Evolutionary conservation across 2,797 vertebrate species (phyloP), one percentile per base, ranked within the genome.

Genomic region (Morus bassanus): DNA sequence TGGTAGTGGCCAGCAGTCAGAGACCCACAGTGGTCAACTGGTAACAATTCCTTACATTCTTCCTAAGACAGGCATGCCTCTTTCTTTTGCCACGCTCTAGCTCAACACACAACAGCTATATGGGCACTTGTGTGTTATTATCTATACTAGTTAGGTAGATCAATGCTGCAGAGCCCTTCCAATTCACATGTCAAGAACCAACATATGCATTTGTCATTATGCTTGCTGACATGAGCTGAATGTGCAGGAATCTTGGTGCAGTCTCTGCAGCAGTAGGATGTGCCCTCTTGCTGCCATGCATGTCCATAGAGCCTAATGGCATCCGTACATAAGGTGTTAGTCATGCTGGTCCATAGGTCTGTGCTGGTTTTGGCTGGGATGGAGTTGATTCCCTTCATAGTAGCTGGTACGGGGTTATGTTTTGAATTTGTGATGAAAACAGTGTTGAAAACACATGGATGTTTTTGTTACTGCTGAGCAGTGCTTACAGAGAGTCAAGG

Each of bases 191-290:
- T 63, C 46, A 74, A 37, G 22, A 65, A 39, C 9, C 39, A 61
- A 8, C 0, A 0, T 17, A 54, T 11, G 15, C 35, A 13, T 19
- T 56, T 88, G 30, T 43, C 14, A 18, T 18, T 81, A 11, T 5
- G 8, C 33, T 56, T 67, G 60, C 54, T 30, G 53, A 68, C 30
- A 46, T 18, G 4, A 72, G 37, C 31, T 50, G 54, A 85, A 22
- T 0, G 0, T 30, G 24, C 56, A 74, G 91, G 28, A 67, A 82
- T 45, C 31, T 19, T 45, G 60, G 10, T 72, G 76, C 50, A 85
- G 56, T 30, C 39, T 35, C 39, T 80, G 37, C 50, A 78, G 85
- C 16, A 77, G 39, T 2, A 77, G 53, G 14, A 74, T n/a, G 23
- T 73, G 28, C 19, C 25, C 48, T 53, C 31, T 67, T 45, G 74